These are phyloP conservation scores for Diarsia rubi DNA, from an alignment of 2,888 invertebrate species.

Conservation along the genomic window DNA sequence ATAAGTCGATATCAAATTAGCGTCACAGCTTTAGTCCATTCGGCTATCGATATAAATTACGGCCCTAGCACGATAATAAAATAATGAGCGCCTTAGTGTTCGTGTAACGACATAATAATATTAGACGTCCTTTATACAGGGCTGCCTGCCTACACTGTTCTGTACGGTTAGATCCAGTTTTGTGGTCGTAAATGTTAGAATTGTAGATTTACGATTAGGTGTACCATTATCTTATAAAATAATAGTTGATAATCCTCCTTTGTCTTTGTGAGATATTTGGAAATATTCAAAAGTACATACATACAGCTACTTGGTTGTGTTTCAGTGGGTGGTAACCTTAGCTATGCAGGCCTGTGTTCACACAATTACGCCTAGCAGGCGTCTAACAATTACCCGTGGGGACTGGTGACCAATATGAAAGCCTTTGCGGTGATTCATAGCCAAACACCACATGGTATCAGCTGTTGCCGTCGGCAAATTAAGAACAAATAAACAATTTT, in stretches of 20 bases:
- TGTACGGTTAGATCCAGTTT: conserved; percentile 24
- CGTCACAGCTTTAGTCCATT: conserved; percentile 76
- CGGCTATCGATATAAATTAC: conserved; percentile 77
- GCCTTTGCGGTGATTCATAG: conserved; percentile 58
- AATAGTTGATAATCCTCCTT: conserved; percentile 36
- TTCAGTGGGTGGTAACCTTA: conserved; percentile 49
- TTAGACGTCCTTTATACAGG: conserved; percentile 53
- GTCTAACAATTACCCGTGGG: conserved; percentile 59
- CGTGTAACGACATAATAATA: conserved; percentile 76
- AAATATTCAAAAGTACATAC: conserved; percentile 43
- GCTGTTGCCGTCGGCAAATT: conserved; percentile 15
- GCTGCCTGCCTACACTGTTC: conserved; percentile 46
- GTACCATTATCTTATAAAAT: conserved; percentile 48
- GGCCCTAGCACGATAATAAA: conserved; percentile 80
- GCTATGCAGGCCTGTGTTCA: conserved; percentile 60
- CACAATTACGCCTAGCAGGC: conserved; percentile 73
- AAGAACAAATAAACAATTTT: conserved; percentile 54
- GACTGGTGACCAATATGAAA: conserved; percentile 46
- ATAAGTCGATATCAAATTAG: conserved; percentile 82
- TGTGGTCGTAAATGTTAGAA: conserved; percentile 25
- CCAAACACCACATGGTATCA: conserved; percentile 19
- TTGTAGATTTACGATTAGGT: conserved; percentile 36
- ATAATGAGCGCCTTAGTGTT: conserved; percentile 78
- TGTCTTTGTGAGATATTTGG: conserved; percentile 43
- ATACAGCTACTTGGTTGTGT: background rate